Base-by-base conservation (phyloP, 2,113 vertebrate species). In the Ranitomeya imitator region DNA sequence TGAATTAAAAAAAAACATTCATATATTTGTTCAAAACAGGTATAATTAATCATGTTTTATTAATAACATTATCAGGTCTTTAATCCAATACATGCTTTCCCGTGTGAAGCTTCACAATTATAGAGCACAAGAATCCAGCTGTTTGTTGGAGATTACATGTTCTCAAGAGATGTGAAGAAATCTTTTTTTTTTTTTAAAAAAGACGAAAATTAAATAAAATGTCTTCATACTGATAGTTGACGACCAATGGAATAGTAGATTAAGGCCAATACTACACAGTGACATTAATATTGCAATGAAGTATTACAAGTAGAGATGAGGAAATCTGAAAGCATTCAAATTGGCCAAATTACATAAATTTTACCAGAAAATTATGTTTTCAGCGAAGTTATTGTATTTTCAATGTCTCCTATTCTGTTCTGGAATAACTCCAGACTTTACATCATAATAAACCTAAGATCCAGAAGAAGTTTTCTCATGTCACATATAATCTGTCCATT, bases 111-210 rank as follows among this genome's bases (percentile, higher is more conserved):
- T 79, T 52, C 55, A 10, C 18, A 57, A 26, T 57, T 23, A 57
- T 57, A 54, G 74, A 77, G 74, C 45, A 54, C 74, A 77, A 57
- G 12, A 79, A 57, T 59, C 54, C 78, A 79, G 78, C 78, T 79
- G 78, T 59, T 79, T 57, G 14, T 57, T 26, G 78, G 54, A 57
- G 54, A 79, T 79, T 79, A 79, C 52, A 79, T 45, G 37, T 21
- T 26, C 78, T 26, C 54, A 54, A 79, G 78, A 90, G 90, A 69
- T 0, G 0, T 57, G 12, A 79, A 79, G 21, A 79, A 79, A 57
- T 52, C 45, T 31, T 31, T 31, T 31, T 31, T 31, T 77, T 26
- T 52, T 57, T 79, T 45, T 45, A 45, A 45, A 2, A 45, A 57
- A 14, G 3, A 79, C 0, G 54, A 18, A 26, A 57, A 52, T 79